A percentile compares a stretch with the other conserved stretches of the same genome.
Evolutionary conservation across 2,888 invertebrate species (phyloP).

Genomic region (Lutraria lutraria): DNA sequence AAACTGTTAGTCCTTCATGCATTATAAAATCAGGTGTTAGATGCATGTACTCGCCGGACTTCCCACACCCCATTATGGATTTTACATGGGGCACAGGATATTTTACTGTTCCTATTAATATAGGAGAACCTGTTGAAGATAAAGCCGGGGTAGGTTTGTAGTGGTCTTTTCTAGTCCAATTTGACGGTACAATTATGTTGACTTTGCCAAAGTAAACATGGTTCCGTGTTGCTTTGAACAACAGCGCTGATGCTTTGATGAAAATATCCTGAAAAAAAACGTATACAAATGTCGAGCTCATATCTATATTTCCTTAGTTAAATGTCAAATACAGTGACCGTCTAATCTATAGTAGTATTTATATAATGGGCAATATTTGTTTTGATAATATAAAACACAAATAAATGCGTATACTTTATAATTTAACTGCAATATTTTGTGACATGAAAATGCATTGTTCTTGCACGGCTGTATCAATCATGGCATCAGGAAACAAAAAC

Average conservation of each 20-base stretch:
- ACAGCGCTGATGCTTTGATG: conserved; percentile 88
- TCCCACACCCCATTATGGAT: conserved; percentile 18
- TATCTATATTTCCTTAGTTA: too few species aligned
- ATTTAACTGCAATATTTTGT: too few species aligned
- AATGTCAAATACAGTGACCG: too few species aligned
- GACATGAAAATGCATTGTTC: too few species aligned
- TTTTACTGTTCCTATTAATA: neutral
- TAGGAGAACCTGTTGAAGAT: neutral
- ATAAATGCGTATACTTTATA: too few species aligned
- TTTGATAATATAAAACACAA: too few species aligned
- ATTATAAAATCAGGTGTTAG: conserved; percentile 17
- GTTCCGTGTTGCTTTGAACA: conserved; percentile 89
- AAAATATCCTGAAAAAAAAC: conserved; percentile 87
- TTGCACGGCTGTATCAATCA: too few species aligned
- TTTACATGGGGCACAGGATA: neutral
- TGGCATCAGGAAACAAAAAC: too few species aligned
- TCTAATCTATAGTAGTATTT: too few species aligned
- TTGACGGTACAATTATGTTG: conserved; percentile 89
- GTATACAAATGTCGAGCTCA: too few species aligned
- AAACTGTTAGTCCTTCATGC: neutral
- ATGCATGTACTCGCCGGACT: conserved; percentile 41
- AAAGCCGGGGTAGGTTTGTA: neutral
- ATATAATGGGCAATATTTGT: too few species aligned
- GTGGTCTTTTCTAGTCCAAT: conserved; percentile 87
- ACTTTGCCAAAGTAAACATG: conserved; percentile 88